Evolutionary conservation across 2,888 invertebrate species (phyloP).

Genomic region (Horisme vitalbata): DNA sequence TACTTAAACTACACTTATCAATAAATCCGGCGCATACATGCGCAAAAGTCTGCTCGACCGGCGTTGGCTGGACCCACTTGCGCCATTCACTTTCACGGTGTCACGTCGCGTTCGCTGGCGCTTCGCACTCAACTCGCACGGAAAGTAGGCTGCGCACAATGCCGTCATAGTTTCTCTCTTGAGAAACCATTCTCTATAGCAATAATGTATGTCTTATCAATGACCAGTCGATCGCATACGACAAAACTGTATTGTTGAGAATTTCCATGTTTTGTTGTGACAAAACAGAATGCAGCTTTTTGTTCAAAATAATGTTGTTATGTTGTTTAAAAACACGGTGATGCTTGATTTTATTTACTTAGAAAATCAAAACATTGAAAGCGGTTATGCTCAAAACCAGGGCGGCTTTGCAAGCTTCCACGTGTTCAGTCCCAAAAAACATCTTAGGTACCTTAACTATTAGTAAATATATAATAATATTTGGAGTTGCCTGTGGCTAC

Average conservation of each 20-base stretch:
- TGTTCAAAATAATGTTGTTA: no score
- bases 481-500: no score
- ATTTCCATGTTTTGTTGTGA: not conserved
- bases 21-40: conserved; percentile 70
- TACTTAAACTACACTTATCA: no score
- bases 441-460: no score
- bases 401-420: no score
- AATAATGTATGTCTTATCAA: conserved; percentile 49
- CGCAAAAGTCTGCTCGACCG: conserved; percentile 43
- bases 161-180: conserved; percentile 70
- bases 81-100: conserved; percentile 81
- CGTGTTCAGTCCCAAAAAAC: no score
- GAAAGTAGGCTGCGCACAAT: conserved; percentile 79
- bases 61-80: conserved; percentile 51
- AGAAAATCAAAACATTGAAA: no score
- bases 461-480: no score
- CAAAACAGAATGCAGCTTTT: no score
- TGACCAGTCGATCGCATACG: conserved; percentile 21
- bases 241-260: conserved; percentile 1
- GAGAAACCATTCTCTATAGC: conserved; percentile 62
- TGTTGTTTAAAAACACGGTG: no score
- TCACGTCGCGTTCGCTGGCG: conserved; percentile 57
- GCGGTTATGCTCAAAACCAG: no score
- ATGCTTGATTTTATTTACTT: no score
- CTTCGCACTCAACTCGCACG: conserved; percentile 51